Evolutionary conservation across 2,888 invertebrate genomes (phyloP).

Genomic region (Pedicia rivosa): DNA sequence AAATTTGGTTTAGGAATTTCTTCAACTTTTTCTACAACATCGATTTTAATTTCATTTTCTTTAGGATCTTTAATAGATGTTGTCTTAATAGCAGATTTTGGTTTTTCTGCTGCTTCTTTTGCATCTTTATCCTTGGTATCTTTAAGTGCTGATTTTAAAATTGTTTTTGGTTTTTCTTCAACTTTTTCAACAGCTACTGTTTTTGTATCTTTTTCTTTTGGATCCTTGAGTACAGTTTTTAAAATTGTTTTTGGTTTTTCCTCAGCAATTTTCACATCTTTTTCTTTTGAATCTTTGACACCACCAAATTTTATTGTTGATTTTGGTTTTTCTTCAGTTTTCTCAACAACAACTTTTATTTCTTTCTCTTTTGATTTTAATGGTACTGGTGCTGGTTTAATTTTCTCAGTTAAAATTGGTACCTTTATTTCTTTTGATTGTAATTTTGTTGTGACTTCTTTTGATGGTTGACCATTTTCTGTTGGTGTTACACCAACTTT

Average conservation of each 20-base stretch:
- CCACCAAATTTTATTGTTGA: slow-evolving; percentile 23
- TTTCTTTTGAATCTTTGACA: slow-evolving; percentile 20
- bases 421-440: slow-evolving; percentile 27
- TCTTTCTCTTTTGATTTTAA: slow-evolving; percentile 11
- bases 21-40: slow-evolving; percentile 17
- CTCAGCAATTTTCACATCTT: slow-evolving; percentile 23
- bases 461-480: slow-evolving; percentile 8
- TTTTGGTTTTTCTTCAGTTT: slow-evolving; percentile 25
- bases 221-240: slow-evolving; percentile 25
- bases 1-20: slow-evolving; percentile 7
- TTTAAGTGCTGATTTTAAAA: slow-evolving; percentile 24
- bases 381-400: slow-evolving; percentile 16
- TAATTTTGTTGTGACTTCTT: slow-evolving; percentile 14
- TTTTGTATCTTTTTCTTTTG: slow-evolving; percentile 19
- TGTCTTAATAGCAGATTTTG: no score
- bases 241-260: slow-evolving; percentile 25
- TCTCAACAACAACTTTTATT: slow-evolving; percentile 24
- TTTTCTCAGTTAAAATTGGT: slow-evolving; percentile 21
- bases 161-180: slow-evolving; percentile 27
- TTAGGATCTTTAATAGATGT: slow-evolving; percentile 7
- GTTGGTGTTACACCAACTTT: neutral
- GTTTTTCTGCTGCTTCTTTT: slow-evolving; percentile 17
- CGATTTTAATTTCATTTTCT: slow-evolving; percentile 18
- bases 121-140: slow-evolving; percentile 19
- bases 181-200: slow-evolving; percentile 21